Percentiles rank a stretch among this genome's conserved stretches.
phyloP scores from a whole-genome alignment of 2,888 invertebrate species.

The Protonemura montana region DNA sequence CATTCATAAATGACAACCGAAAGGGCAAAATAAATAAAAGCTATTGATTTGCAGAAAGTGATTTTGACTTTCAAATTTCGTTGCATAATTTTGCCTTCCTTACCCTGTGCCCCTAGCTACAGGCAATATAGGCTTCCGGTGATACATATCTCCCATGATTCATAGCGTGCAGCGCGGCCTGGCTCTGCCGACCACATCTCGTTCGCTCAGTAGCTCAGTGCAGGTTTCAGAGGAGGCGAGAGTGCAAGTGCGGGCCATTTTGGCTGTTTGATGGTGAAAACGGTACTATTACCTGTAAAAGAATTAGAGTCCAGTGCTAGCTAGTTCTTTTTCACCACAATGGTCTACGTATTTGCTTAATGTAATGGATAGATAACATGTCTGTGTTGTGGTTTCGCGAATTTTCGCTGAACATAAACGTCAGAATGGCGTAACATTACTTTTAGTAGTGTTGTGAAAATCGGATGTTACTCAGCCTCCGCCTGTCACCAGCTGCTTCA shows the following conservation, averaged over 20 bases:
- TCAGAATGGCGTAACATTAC: conserved; percentile 50
- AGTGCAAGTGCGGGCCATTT: conserved; percentile 49
- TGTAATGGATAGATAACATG: conserved; percentile 49
- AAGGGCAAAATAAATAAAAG: background rate
- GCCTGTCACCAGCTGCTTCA: conserved; percentile 51
- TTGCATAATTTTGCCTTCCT: background rate
- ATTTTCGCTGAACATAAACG: conserved; percentile 45
- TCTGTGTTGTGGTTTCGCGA: conserved; percentile 44
- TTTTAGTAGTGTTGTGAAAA: conserved; percentile 48
- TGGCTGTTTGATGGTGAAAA: conserved; percentile 47
- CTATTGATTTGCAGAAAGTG: background rate
- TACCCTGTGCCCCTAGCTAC: background rate
- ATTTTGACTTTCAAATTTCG: background rate
- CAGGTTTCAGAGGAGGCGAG: background rate
- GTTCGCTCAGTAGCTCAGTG: conserved; percentile 36
- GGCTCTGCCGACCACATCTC: background rate
- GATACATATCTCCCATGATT: conserved; percentile 1
- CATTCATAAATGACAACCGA: background rate
- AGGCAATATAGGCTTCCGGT: background rate
- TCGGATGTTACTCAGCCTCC: conserved; percentile 50
- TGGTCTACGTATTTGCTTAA: conserved; percentile 44
- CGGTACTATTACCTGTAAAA: conserved; percentile 39
- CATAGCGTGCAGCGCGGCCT: conserved; percentile 20
- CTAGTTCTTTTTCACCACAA: conserved; percentile 42
- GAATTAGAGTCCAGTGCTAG: conserved; percentile 36